A percentile compares a stretch with the other conserved stretches of the same genome.
Conservation (phyloP, 2,113 vertebrate species). For the Agapornis roseicollis region DNA sequence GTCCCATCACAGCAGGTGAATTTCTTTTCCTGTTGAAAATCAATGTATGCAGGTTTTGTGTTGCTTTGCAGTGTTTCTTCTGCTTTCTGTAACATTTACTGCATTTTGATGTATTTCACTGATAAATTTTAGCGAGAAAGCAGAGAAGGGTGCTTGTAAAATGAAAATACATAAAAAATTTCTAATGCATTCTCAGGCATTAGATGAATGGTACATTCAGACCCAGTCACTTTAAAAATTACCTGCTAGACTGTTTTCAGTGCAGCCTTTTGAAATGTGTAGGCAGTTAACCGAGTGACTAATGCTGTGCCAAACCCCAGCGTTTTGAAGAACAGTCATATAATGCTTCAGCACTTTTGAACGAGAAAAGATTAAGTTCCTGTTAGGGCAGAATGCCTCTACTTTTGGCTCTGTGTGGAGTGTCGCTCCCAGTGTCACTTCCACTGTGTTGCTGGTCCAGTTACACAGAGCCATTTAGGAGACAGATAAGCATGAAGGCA, state of each 20-base stretch:
- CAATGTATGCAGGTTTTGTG: neutral
- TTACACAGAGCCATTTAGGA: neutral
- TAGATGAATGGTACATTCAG: neutral
- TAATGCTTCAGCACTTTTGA: neutral
- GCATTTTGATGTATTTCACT: neutral
- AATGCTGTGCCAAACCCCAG: neutral
- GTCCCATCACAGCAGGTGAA: conserved; percentile 67
- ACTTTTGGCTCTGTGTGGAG: neutral
- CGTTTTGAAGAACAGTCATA: neutral
- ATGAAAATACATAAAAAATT: neutral
- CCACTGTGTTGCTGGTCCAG: too few species aligned
- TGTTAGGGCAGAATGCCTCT: neutral
- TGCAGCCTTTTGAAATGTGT: neutral
- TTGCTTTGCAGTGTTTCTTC: neutral
- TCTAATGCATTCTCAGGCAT: neutral
- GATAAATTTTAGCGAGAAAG: neutral
- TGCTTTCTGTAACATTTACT: neutral
- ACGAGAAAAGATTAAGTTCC: neutral
- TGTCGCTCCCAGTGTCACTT: rapidly evolving
- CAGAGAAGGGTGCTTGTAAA: neutral
- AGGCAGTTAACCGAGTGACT: neutral
- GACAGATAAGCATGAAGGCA: neutral
- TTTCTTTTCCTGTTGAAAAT: neutral
- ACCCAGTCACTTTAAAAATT: neutral
- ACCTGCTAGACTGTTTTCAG: neutral